A percentile compares a stretch with the other conserved stretches of the same genome.
phyloP scores from a whole-genome alignment of 2,888 invertebrate genomes.

The Lumbricus terrestris region DNA sequence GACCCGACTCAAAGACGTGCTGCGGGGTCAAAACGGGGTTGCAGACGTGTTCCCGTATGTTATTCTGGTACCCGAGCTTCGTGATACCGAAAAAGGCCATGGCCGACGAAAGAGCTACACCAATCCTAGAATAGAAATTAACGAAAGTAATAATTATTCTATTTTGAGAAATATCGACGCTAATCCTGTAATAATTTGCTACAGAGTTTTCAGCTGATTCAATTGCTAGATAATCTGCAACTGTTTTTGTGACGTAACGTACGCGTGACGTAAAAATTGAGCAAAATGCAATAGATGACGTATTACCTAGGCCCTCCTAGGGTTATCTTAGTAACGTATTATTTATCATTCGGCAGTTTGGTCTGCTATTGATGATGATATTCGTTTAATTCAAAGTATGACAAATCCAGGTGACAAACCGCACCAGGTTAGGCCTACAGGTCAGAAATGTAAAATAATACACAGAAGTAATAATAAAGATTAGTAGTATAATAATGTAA shows the following conservation, averaged over 20 bases:
- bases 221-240: background rate
- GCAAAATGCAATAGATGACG: background rate
- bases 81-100: constrained; percentile 3
- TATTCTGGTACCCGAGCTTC: background rate
- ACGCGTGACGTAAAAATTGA: background rate
- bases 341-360: background rate
- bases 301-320: background rate
- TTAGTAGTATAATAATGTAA: too few relatives aligned
- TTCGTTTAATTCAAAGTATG: too few relatives aligned
- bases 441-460: too few relatives aligned
- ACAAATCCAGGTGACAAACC: too few relatives aligned
- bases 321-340: background rate
- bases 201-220: background rate
- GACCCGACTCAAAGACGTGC: background rate
- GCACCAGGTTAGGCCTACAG: too few relatives aligned
- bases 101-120: background rate
- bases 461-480: too few relatives aligned
- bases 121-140: too few relatives aligned
- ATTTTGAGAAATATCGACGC: background rate
- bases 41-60: background rate
- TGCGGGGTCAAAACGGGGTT: background rate
- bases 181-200: background rate
- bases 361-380: background rate
- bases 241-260: background rate
- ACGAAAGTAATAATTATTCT: background rate